phyloP scores from a whole-genome alignment of 2,888 invertebrate species.

The Rotaria sp. region DNA sequence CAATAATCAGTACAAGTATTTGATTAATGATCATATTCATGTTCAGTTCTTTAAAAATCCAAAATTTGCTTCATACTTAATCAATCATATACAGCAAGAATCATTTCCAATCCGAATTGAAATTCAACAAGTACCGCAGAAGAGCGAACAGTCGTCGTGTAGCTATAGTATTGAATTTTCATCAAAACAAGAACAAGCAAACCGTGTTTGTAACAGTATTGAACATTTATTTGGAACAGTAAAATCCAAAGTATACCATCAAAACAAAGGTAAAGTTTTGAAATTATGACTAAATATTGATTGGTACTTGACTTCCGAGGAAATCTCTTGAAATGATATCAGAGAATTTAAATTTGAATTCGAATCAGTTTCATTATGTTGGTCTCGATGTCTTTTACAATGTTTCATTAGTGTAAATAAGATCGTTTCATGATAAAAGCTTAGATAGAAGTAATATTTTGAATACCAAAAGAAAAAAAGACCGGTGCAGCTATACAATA shows the following conservation, averaged over 20 bases:
- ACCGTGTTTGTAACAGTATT: background rate
- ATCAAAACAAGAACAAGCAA: background rate
- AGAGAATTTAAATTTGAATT: no score
- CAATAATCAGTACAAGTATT: background rate
- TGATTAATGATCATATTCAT: background rate
- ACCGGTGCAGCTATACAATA: no score
- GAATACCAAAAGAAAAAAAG: no score
- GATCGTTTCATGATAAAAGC: no score
- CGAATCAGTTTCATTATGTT: no score
- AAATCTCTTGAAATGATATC: background rate
- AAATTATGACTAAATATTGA: background rate
- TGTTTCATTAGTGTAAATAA: no score
- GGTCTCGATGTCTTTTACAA: no score
- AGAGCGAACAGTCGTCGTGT: background rate
- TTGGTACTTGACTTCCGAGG: no score
- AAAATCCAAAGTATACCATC: background rate
- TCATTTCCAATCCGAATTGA: background rate
- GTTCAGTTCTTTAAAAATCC: background rate
- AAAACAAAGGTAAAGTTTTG: background rate
- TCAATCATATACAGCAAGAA: background rate
- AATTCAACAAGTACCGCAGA: background rate
- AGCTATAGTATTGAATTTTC: background rate
- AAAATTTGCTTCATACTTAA: background rate
- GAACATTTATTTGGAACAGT: background rate
- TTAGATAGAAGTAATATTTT: no score